Evolutionary conservation across 1,140 invertebrate genomes (phyloP), one percentile per base, ranked within the genome.

Genomic region (Reticulitermes speratus): DNA sequence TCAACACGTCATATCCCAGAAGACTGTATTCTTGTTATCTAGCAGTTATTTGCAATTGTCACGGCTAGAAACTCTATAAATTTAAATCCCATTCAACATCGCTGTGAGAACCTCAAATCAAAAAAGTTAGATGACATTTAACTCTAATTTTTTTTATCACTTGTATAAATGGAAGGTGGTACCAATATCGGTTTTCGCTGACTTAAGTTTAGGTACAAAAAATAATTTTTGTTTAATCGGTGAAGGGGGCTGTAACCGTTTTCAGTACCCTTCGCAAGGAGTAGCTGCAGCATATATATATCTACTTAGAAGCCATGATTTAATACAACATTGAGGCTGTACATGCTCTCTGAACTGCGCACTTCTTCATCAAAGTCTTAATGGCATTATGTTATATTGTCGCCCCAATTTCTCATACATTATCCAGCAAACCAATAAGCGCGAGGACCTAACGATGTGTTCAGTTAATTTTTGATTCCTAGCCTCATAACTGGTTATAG

Each of bases 341-440:
- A 0, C 25, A 75, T 25, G 25, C 14, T 25, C 65, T 25, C 25
- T 25, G n/a, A 75, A 75, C n/a, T 12, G n/a, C 25, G 2, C 25
- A 75, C 65, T 75, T 75, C 65, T 75, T 75, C 65, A 75, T 75
- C 65, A 30, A 25, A 75, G 65, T 75, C 65, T 75, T 75, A 75
- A 75, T 75, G 16, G n/a, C n/a, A 75, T 75, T 75, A 75, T 75
- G 65, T 30, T 75, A 75, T 75, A 30, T 8, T 75, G 25, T 30
- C 25, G 65, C 65, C 30, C 14, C n/a, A 75, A 75, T 75, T 75
- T 75, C 65, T 30, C 65, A 75, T 75, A 30, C 25, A 75, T 75
- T 75, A 75, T 75, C 65, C 25, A 75, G 9, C 16, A 75, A 75
- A 75, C 65, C n/a, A 75, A 75, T 75, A 75, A 25, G n/a, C 8